Evolutionary conservation across 2,113 vertebrate species (phyloP), one percentile per base, ranked within the genome.

Genomic region (Ceyx melanurus): DNA sequence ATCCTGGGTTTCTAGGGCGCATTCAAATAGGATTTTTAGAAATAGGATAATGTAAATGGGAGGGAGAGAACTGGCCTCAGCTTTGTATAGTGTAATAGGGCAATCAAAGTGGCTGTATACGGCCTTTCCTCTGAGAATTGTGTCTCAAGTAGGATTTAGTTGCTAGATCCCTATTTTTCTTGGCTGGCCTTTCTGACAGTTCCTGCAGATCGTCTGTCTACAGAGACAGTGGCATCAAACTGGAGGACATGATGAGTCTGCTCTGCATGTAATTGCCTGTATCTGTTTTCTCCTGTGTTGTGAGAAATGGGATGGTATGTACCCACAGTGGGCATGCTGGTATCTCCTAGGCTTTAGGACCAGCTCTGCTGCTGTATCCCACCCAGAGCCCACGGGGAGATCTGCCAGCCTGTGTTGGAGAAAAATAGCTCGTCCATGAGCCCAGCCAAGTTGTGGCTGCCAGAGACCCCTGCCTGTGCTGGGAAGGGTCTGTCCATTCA

Each of bases 221-320:
- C 20, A 54, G 60, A 54, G 45, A 53, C 0, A 57, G 51, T 8
- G 21, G 15, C 20, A 54, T 70, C 42, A 53, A 70, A n/a, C n/a
- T n/a, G n/a, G 20, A 11, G 10, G 1, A 43, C 20, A 35, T 3
- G 0, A 5, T 26, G 28, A 53, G 45, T 57, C 64, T 76, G 22
- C 13, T 68, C 64, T 70, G 50, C 35, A 2, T 57, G 9, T 9
- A 21, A 62, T 5, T 67, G 8, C 8, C 28, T 5, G 0, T 56
- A 42, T 51, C 57, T 71, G 0, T 43, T 57, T 60, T 57, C 20
- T 53, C 11, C 35, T 40, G 5, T 53, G 7, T 42, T 43, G 65
- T 2, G n/a, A 73, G 37, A 62, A 57, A 35, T 0, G 3, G 10
- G 15, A 26, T 2, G 15, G 42, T 37, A 56, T 54, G 51, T 33